Evolutionary conservation across 2,113 vertebrate genomes (phyloP), one percentile per base, ranked within the genome.

Genomic region (Argyrosomus japonicus): DNA sequence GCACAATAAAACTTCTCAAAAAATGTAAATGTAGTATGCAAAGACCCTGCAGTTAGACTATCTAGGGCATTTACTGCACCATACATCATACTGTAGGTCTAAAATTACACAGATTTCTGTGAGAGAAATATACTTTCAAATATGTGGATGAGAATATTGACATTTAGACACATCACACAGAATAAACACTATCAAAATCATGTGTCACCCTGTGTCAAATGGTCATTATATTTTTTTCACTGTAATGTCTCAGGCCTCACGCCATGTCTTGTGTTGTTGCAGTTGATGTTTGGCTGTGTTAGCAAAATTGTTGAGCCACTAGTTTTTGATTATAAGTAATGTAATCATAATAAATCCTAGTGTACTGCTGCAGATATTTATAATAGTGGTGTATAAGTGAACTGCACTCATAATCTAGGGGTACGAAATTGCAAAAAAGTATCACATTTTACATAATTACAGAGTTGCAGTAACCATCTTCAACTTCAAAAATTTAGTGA

Each of bases 11-110:
- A 40, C 57, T 36, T 4, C 3, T 10, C 18, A 43, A 64, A 80
- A 14, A 47, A 47, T 40, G 36, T 40, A 81, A 64, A 43, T 60
- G 11, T 8, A 18, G 53, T 60, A 29, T 72, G 75, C 43, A 53
- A 17, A 29, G 48, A 80, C 18, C 10, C n/a, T 57, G 47, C 25
- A 83, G 70, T 69, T 72, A 83, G 29, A 85, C 62, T 75, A 79
- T 69, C 14, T 87, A 64, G 47, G 65, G 6, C 13, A 62, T 40
- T 45, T 4, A 40, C 40, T 53, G 23, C 56, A 65, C 23, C 17
- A 1, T 43, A 6, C 3, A 51, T 71, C 18, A 58, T 7, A 21
- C 12, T 56, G 2, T 21, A 13, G 6, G 32, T 53, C 32, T 23
- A 5, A 6, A 17, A 53, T 70, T 11, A 54, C 5, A 54, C 5